These are phyloP conservation scores for Xanthia icteritia DNA, from an alignment of 2,888 invertebrate species.

Conservation along the genomic window DNA sequence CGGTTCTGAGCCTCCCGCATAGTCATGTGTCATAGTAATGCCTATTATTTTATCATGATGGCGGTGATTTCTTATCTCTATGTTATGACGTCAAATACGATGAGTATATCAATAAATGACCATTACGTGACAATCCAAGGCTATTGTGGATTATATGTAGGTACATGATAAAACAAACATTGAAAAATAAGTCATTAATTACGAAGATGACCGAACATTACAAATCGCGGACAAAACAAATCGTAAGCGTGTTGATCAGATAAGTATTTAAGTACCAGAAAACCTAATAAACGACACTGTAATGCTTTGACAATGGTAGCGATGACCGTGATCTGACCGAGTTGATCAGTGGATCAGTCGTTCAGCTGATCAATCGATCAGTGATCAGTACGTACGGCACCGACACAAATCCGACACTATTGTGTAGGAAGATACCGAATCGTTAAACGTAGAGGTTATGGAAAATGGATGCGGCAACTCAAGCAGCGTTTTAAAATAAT, in stretches of 20 bases:
- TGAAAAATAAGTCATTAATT: not conserved
- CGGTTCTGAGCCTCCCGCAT: too few relatives aligned
- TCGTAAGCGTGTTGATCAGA: not conserved
- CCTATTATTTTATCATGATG: constrained; percentile 8
- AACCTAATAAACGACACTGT: constrained; percentile 36
- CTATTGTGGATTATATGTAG: not conserved
- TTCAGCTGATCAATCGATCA: constrained; percentile 46
- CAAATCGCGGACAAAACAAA: not conserved
- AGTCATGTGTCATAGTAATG: constrained; percentile 4
- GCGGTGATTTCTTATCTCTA: not conserved
- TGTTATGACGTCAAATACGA: constrained; percentile 21
- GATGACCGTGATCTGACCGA: constrained; percentile 58
- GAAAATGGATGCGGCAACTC: constrained; percentile 40
- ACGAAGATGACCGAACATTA: constrained; percentile 1
- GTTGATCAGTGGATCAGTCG: constrained; percentile 34
- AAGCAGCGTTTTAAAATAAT: too few relatives aligned
- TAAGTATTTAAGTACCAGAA: not conserved
- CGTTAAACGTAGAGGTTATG: not conserved
- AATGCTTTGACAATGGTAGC: constrained; percentile 49
- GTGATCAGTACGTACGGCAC: constrained; percentile 36
- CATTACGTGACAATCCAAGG: not conserved
- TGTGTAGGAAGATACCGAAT: constrained; percentile 33
- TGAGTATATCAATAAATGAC: constrained; percentile 3
- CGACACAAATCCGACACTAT: constrained; percentile 62
- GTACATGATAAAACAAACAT: constrained; percentile 7